Evolutionary conservation across 2,797 vertebrate genomes (phyloP), one percentile per base, ranked within the genome.

Genomic region (Sitta carolinensis): DNA sequence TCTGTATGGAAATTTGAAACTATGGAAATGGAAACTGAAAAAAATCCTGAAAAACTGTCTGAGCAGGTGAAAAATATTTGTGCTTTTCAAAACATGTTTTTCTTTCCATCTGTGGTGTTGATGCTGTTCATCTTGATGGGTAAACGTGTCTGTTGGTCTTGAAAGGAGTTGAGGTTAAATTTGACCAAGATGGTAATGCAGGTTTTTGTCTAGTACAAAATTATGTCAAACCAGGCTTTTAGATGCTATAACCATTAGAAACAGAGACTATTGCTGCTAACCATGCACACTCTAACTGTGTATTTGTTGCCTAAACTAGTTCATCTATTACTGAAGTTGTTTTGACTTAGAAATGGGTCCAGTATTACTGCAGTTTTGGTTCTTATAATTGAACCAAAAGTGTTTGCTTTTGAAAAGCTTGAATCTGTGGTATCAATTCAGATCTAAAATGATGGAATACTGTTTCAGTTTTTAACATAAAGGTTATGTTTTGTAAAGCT

Each of bases 241-340:
- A 48, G 57, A 25, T 57, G 27, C n/a, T 80, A 30, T 27, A 27
- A 4, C 63, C 70, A 66, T 40, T 32, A 64, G 1, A 45, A 38
- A 16, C 22, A 48, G 59, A 64, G 23, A 52, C 30, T 59, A 3
- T 47, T n/a, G 11, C 40, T 87, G 21, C 64, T 88, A 72, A 58
- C 8, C 10, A 6, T 62, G 32, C n/a, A 27, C 3, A 27, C 16
- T 0, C 0, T 29, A 36, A 4, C 18, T 14, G 10, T 66, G 64
- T 79, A 72, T 27, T 25, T 61, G 5, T 16, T 72, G 3, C 61
- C 10, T 67, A 47, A 74, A 27, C 75, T 40, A 47, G 15, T 59
- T 25, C 25, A 7, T 16, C 7, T 12, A 0, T 58, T 70, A 34
- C 32, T 76, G 29, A 59, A 43, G 10, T 42, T 59, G 5, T 55